A percentile compares a stretch with the other conserved stretches of the same genome.
These are phyloP conservation scores for Heteromurus nitidus DNA, from an alignment of 2,888 invertebrate genomes.

Conservation along the genomic window DNA sequence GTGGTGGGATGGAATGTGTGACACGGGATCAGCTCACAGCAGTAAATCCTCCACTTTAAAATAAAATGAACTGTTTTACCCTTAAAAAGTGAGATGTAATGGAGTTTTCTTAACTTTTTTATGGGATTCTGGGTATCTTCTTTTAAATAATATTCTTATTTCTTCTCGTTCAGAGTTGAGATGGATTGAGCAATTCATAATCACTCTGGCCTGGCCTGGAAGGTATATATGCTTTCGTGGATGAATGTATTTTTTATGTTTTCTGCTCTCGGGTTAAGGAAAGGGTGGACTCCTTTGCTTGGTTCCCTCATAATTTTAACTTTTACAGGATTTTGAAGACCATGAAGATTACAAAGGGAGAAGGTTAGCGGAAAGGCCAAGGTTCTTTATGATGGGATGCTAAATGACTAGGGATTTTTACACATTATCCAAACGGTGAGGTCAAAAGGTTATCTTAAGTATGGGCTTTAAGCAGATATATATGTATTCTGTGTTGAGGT, in stretches of 20 bases:
- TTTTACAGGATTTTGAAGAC: not conserved
- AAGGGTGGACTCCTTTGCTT: too few relatives aligned
- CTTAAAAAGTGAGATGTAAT: constrained; percentile 38
- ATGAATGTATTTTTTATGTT: too few relatives aligned
- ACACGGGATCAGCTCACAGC: not conserved
- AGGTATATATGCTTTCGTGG: not conserved
- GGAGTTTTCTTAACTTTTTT: not conserved
- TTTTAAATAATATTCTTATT: not conserved
- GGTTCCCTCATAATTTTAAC: not conserved
- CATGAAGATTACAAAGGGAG: not conserved
- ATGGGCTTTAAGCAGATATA: not conserved
- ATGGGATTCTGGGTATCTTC: not conserved
- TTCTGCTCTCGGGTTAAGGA: not conserved
- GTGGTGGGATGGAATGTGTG: not conserved
- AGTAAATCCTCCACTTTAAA: constrained; percentile 49
- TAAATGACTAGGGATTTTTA: not conserved
- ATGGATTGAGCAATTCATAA: constrained; percentile 31
- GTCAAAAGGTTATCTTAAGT: constrained; percentile 23
- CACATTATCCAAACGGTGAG: not conserved
- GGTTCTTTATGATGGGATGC: not conserved
- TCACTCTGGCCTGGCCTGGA: not conserved
- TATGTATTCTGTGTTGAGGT: not conserved
- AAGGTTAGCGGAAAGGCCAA: not conserved
- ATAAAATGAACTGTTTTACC: constrained; percentile 15
- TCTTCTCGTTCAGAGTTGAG: not conserved